These are phyloP conservation scores for Platalea minor DNA, from an alignment of 2,797 vertebrate species.

Conservation along the genomic window DNA sequence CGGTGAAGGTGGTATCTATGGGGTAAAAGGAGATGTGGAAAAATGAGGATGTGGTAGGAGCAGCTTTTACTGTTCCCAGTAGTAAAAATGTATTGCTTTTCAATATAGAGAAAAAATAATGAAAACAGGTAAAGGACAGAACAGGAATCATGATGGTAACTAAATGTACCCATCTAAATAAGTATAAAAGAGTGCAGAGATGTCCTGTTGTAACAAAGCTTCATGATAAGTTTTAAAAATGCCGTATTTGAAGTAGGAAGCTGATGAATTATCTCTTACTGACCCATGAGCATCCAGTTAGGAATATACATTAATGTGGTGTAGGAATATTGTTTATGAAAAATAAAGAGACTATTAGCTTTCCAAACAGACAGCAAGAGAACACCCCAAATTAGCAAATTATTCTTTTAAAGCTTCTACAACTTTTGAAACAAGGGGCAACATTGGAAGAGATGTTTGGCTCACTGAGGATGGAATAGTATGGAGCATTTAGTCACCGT, in stretches of 20 bases:
- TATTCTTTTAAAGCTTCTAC: background rate
- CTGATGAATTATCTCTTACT: background rate
- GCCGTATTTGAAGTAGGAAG: background rate
- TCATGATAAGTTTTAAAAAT: background rate
- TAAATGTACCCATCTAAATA: background rate
- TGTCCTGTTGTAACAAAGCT: background rate
- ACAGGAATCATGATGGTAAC: background rate
- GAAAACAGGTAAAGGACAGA: background rate
- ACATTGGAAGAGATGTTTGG: background rate
- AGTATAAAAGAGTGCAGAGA: background rate
- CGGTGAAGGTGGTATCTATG: background rate
- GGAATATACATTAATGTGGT: background rate
- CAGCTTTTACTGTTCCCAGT: background rate
- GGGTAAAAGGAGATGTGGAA: background rate
- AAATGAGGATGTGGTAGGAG: background rate
- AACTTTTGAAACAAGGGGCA: background rate
- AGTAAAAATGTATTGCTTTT: background rate
- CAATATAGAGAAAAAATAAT: background rate
- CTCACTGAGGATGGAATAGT: background rate
- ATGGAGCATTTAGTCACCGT: background rate
- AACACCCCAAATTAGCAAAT: background rate
- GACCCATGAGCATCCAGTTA: background rate
- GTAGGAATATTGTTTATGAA: background rate
- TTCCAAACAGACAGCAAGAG: background rate
- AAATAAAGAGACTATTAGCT: background rate